Conservation (phyloP, 2,888 invertebrate species). For the Apamea anceps region DNA sequence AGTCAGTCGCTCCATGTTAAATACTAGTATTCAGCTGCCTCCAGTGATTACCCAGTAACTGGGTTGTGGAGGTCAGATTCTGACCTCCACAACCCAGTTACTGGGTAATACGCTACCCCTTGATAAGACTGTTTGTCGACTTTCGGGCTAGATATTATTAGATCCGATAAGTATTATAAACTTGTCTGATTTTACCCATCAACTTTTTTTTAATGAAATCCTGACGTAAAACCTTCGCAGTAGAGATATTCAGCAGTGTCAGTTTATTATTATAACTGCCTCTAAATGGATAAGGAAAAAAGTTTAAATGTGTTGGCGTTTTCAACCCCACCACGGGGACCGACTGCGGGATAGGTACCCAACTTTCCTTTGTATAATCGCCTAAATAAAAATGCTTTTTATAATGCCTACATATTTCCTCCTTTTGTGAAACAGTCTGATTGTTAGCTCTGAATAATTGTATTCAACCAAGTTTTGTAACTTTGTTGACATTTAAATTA, state of each 20-base stretch:
- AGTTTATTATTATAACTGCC: slow-evolving; percentile 25
- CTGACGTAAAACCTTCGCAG: slow-evolving; percentile 5
- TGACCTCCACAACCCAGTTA: no score
- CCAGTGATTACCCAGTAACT: no score
- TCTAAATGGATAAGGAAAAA: slow-evolving; percentile 30
- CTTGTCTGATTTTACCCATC: neutral
- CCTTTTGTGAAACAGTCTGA: slow-evolving; percentile 8
- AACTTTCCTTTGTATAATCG: slow-evolving; percentile 24
- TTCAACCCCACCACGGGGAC: slow-evolving; percentile 34
- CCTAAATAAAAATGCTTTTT: slow-evolving; percentile 15
- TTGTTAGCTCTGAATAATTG: slow-evolving; percentile 14
- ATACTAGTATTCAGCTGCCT: no score
- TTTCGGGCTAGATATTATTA: neutral
- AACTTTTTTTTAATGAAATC: slow-evolving; percentile 9
- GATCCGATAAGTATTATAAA: no score
- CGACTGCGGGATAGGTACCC: neutral
- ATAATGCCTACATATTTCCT: neutral
- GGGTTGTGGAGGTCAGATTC: no score
- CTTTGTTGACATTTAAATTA: slow-evolving; percentile 3
- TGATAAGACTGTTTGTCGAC: no score
- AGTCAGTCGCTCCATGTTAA: no score
- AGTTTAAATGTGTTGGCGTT: slow-evolving; percentile 43
- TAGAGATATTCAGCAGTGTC: slow-evolving; percentile 4
- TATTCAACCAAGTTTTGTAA: neutral
- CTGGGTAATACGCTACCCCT: no score